Conservation (phyloP, 1,140 invertebrate species). For the Lethocerus indicus region DNA sequence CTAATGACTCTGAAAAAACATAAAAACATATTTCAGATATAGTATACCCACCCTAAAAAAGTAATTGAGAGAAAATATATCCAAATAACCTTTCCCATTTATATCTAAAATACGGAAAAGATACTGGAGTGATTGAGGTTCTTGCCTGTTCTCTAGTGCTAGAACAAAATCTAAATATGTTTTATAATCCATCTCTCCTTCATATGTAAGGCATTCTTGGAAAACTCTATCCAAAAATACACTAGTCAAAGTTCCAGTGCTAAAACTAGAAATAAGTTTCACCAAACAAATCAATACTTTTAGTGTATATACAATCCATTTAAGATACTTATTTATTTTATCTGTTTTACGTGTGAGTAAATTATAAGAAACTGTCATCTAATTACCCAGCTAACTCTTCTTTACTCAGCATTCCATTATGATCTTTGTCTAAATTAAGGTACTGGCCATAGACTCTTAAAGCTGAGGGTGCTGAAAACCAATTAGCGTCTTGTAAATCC, state of each 20-base stretch:
- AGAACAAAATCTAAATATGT: conserved; percentile 90
- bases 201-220: conserved; percentile 87
- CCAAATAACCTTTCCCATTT: conserved; percentile 69
- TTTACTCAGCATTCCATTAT: conserved; percentile 12
- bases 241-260: conserved; percentile 76
- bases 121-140: conserved; percentile 82
- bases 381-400: conserved; percentile 7
- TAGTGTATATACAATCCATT: no score
- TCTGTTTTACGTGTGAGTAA: not conserved
- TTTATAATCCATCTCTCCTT: conserved; percentile 97
- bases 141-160: conserved; percentile 80
- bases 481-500: conserved; percentile 76
- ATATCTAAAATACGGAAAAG: conserved; percentile 87
- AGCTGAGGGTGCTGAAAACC: conserved; percentile 86
- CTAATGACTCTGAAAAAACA: not conserved
- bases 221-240: conserved; percentile 87
- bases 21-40: not conserved
- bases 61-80: conserved; percentile 80
- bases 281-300: not conserved
- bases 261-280: no score
- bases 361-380: not conserved
- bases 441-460: conserved; percentile 84
- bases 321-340: no score
- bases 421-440: conserved; percentile 77
- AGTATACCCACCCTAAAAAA: conserved; percentile 61